Conservation (phyloP, 2,797 vertebrate species). For the Atherinosoma microstoma region DNA sequence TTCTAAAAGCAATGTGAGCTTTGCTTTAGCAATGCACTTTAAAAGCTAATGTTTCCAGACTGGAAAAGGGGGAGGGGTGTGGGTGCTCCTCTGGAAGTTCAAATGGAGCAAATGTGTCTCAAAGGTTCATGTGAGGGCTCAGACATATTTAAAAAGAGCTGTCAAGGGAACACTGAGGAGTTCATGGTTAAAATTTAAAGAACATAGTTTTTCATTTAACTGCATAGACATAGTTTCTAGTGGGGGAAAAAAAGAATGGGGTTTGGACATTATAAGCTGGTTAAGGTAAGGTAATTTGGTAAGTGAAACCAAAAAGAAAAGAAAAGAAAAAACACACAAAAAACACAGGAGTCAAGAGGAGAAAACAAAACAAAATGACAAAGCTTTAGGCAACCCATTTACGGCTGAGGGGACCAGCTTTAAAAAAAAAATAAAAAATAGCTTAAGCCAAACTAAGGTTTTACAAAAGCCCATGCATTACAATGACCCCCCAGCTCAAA, state of each 20-base stretch:
- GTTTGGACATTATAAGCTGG: background rate
- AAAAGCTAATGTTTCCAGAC: slow-evolving; percentile 18
- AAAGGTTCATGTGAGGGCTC: slow-evolving; percentile 6
- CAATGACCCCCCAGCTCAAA: no score
- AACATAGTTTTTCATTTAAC: slow-evolving; percentile 12
- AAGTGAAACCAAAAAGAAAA: no score
- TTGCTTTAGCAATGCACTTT: slow-evolving; percentile 9
- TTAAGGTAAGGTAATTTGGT: no score
- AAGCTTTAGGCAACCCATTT: no score
- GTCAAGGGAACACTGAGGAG: background rate
- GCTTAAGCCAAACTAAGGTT: no score
- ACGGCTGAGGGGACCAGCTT: no score
- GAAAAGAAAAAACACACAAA: no score
- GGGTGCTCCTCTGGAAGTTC: slow-evolving; percentile 15
- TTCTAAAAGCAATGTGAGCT: slow-evolving; percentile 14
- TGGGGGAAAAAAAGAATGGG: background rate
- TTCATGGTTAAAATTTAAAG: slow-evolving; percentile 11
- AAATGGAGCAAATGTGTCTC: slow-evolving; percentile 14
- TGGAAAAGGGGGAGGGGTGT: background rate
- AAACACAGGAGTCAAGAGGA: no score
- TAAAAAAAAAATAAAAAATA: no score
- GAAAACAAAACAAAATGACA: no score
- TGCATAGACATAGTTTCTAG: background rate
- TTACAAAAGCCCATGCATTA: no score
- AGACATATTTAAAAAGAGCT: slow-evolving; percentile 14